Evolutionary conservation across 1,140 invertebrate species (phyloP).

Genomic region (Drosophila albomicans): DNA sequence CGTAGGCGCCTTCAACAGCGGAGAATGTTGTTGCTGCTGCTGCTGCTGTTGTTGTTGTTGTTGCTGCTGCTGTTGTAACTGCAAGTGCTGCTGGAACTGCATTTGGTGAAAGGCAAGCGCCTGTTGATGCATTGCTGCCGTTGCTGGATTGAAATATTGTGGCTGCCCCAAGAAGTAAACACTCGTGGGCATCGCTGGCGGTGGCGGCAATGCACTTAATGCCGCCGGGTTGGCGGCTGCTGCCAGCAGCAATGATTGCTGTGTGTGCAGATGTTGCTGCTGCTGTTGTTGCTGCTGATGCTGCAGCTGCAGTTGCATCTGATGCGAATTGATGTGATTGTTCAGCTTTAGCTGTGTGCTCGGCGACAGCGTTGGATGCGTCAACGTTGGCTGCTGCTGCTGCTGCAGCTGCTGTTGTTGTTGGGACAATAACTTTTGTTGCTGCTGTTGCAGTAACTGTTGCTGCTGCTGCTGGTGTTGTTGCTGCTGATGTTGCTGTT

Average conservation of each 20-base stretch:
- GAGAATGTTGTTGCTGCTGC: slow-evolving; percentile 59
- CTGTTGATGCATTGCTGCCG: slow-evolving; percentile 71
- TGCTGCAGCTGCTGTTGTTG: slow-evolving; percentile 52
- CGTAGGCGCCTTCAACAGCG: slow-evolving; percentile 47
- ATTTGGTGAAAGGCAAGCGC: slow-evolving; percentile 64
- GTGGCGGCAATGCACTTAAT: slow-evolving; percentile 51
- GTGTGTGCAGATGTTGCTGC: slow-evolving; percentile 57
- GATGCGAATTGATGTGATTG: slow-evolving; percentile 79
- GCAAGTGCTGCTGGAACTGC: slow-evolving; percentile 66
- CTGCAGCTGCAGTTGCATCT: slow-evolving; percentile 75
- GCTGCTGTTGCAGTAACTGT: slow-evolving; percentile 14
- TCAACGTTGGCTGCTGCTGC: slow-evolving; percentile 51
- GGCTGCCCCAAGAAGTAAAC: slow-evolving; percentile 71
- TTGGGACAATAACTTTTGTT: slow-evolving; percentile 51
- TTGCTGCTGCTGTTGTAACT: slow-evolving; percentile 57
- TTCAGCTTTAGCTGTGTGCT: slow-evolving; percentile 80
- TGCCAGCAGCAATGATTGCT: slow-evolving; percentile 59
- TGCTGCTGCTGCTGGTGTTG: slow-evolving; percentile 25
- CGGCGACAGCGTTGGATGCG: slow-evolving; percentile 76
- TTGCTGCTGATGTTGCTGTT: slow-evolving; percentile 47
- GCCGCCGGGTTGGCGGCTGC: slow-evolving; percentile 52
- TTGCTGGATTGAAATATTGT: slow-evolving; percentile 64
- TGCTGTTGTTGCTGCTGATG: slow-evolving; percentile 68
- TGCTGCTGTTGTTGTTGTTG: slow-evolving; percentile 58
- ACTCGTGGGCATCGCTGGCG: slow-evolving; percentile 54